These are phyloP conservation scores for Cheirogaleus medius DNA, from an alignment of 2,113 vertebrate genomes.

Conservation along the genomic window DNA sequence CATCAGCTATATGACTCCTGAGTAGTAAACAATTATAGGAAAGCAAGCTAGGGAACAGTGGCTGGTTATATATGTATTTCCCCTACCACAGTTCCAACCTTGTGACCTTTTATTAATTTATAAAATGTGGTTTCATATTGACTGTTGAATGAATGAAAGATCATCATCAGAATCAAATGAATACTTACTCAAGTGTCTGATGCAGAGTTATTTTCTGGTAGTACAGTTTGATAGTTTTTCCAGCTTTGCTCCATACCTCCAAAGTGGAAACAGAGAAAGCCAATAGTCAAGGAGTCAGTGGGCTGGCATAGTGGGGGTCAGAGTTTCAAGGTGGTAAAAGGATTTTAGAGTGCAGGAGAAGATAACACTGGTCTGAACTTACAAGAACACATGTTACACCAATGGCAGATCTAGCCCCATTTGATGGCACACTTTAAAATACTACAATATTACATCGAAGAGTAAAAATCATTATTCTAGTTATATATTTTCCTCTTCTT, in stretches of 20 bases:
- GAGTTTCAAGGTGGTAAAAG: not conserved
- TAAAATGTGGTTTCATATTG: not conserved
- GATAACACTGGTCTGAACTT: not conserved
- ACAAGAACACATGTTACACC: not conserved
- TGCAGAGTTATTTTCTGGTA: not conserved
- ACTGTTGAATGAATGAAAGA: not conserved
- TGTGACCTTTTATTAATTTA: too few species aligned
- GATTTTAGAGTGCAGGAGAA: not conserved
- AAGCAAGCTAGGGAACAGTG: too few species aligned
- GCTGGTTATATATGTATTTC: too few species aligned
- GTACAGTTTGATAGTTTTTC: not conserved
- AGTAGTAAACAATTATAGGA: too few species aligned
- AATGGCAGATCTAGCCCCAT: not conserved
- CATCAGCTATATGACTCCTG: too few species aligned
- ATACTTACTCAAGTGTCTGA: not conserved
- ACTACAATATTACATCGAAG: not conserved
- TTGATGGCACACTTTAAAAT: not conserved
- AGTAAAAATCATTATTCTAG: not conserved
- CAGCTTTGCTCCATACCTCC: not conserved
- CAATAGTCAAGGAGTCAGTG: not conserved
- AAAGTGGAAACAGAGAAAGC: not conserved
- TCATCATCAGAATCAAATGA: not conserved
- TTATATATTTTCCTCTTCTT: not conserved
- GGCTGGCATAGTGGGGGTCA: not conserved
- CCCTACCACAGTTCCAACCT: too few species aligned